Evolutionary conservation across 1,140 invertebrate genomes (phyloP).

Genomic region (Eciton burchellii): DNA sequence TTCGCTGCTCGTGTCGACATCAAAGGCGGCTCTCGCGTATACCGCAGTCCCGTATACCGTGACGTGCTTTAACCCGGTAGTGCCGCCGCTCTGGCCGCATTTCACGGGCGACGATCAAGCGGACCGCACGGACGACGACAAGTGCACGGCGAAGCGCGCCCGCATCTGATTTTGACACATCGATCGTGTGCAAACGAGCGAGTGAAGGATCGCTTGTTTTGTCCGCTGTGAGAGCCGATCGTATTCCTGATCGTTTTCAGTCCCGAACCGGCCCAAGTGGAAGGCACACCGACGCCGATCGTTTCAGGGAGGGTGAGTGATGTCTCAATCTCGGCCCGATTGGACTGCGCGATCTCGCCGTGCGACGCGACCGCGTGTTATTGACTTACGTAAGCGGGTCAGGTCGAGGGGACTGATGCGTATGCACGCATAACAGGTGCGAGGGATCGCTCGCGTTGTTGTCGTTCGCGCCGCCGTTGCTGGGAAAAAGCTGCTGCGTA

Average conservation of each 20-base stretch:
- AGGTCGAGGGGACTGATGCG: neutral
- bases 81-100: constrained; percentile 60
- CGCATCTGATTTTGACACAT: constrained; percentile 29
- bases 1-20: constrained; percentile 57
- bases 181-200: neutral
- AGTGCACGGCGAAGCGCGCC: neutral
- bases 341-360: neutral
- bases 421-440: neutral
- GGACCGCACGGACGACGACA: neutral
- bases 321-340: too few species aligned
- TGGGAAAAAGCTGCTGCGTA: constrained; percentile 51
- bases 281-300: constrained; percentile 62
- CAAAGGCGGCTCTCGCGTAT: neutral
- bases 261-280: constrained; percentile 63
- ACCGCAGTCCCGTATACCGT: constrained; percentile 15
- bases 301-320: constrained; percentile 76
- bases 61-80: constrained; percentile 72
- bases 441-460: too few species aligned
- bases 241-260: neutral
- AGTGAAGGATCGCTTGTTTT: neutral
- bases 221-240: neutral
- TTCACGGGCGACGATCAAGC: constrained; percentile 43
- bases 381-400: constrained; percentile 19
- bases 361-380: neutral
- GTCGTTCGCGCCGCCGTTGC: neutral